Evolutionary conservation across 1,140 invertebrate species (phyloP).

Genomic region (Drosophila saltans): DNA sequence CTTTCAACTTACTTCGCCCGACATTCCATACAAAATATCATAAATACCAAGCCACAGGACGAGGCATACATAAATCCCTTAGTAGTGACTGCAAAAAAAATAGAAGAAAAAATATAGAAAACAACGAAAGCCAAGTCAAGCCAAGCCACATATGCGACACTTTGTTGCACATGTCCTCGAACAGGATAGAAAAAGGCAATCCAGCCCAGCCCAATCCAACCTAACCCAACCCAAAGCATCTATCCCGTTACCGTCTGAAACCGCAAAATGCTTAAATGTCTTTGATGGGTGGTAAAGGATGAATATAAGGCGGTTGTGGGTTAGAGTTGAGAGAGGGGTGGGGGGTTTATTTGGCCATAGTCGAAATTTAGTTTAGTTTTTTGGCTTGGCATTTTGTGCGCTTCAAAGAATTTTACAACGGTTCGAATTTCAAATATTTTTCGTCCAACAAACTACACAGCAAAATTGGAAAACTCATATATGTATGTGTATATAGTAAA

Average conservation of each 20-base stretch:
- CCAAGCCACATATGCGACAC: slow-evolving; percentile 58
- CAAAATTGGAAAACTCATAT: slow-evolving; percentile 35
- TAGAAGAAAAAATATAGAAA: slow-evolving; percentile 21
- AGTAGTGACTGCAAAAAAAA: slow-evolving; percentile 3
- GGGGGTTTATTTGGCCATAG: slow-evolving; percentile 3
- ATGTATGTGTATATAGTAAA: slow-evolving; percentile 1
- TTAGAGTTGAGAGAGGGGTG: not conserved
- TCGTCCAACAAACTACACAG: slow-evolving; percentile 32
- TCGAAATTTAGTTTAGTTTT: slow-evolving; percentile 56
- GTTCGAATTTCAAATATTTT: slow-evolving; percentile 72
- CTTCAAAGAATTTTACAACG: slow-evolving; percentile 67
- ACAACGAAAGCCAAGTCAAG: slow-evolving; percentile 37
- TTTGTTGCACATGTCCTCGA: slow-evolving; percentile 67
- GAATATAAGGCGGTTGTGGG: not conserved
- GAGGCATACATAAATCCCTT: slow-evolving; percentile 52
- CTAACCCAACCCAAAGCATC: not conserved
- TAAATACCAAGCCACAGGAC: slow-evolving; percentile 61
- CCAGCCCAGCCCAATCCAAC: not conserved
- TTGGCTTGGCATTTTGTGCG: slow-evolving; percentile 53
- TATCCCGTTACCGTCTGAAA: slow-evolving; percentile 39
- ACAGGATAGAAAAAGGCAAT: slow-evolving; percentile 40
- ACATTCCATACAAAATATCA: slow-evolving; percentile 75
- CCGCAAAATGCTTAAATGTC: slow-evolving; percentile 79
- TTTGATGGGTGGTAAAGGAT: slow-evolving; percentile 62
- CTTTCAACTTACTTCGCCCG: slow-evolving; percentile 52